Evolutionary conservation across 2,797 vertebrate species (phyloP), one percentile per base, ranked within the genome.

Genomic region (Crenuchus spilurus): DNA sequence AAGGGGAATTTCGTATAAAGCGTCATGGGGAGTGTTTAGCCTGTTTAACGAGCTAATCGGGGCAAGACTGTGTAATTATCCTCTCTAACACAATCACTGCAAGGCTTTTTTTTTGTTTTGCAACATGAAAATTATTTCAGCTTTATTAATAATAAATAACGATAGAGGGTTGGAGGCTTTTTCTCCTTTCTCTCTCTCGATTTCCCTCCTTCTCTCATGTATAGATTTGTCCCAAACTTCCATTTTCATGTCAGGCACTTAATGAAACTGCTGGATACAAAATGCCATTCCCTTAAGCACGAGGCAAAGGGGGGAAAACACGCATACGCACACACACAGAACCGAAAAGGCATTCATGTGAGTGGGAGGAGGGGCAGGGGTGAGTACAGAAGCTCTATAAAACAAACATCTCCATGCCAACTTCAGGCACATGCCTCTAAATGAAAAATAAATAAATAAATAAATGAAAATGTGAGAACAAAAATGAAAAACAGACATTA

Each of bases 151-250:
- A 70, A 76, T 73, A 76, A 60, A 80, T 72, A 63, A 57, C 18
- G 65, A 46, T 42, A 37, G 55, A 33, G 28, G 67, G 61, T 54
- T 72, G 61, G 60, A 62, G 18, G 14, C 20, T 18, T 31, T 1
- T 54, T 67, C 26, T 22, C 18, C 1, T 14, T 8, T 64, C 11
- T 1, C 4, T 62, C 14, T 46, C 18, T 55, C 9, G 30, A 46
- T 44, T 6, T 41, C 30, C 13, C 30, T 18, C 26, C 52, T 33
- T 54, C 46, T 62, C 58, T 72, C 68, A 66, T 78, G 78, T 77
- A 49, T 26, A 54, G 22, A 66, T 82, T 81, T 81, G 79, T 83
- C 84, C 76, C 77, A 84, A 84, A 82, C 79, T 77, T 46, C 22
- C 30, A 54, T 48, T 77, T 76, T 65, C 33, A 82, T 72, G 30